Evolutionary conservation across 1,140 invertebrate genomes (phyloP).

Genomic region (Orchesella cincta): DNA sequence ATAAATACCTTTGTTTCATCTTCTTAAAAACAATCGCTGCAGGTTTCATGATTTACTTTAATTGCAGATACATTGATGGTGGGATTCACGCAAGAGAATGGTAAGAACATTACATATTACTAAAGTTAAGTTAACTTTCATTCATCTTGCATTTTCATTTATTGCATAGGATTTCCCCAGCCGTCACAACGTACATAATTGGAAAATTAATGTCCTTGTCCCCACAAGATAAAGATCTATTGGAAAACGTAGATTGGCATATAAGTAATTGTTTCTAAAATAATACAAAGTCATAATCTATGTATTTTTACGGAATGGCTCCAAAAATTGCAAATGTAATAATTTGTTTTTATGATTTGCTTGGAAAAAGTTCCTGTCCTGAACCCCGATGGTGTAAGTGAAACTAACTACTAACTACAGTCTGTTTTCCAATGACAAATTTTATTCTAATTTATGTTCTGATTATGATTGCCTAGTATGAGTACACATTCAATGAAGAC

Average conservation of each 20-base stretch:
- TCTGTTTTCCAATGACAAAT: background rate
- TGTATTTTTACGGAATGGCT: background rate
- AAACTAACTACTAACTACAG: background rate
- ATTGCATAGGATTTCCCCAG: constrained; percentile 62
- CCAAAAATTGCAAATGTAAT: too few relatives aligned
- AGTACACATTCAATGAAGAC: constrained; percentile 68
- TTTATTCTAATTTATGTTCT: too few relatives aligned
- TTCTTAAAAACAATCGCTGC: background rate
- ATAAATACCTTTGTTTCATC: background rate
- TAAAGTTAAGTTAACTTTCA: background rate
- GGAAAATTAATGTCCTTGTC: constrained; percentile 75
- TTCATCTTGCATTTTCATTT: background rate
- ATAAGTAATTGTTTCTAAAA: background rate
- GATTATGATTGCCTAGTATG: too few relatives aligned
- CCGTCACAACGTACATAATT: constrained; percentile 78
- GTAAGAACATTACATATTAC: background rate
- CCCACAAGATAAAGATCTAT: constrained; percentile 64
- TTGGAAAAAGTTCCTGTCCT: constrained; percentile 73
- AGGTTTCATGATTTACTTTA: background rate
- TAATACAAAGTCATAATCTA: background rate
- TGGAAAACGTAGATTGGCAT: constrained; percentile 76
- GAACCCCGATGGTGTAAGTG: constrained; percentile 83
- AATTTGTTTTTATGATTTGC: too few relatives aligned
- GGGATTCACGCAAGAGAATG: constrained; percentile 75
- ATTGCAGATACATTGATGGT: constrained; percentile 62